Evolutionary conservation across 2,797 vertebrate genomes (phyloP), one percentile per base, ranked within the genome.

Genomic region (Hipposideros larvatus): DNA sequence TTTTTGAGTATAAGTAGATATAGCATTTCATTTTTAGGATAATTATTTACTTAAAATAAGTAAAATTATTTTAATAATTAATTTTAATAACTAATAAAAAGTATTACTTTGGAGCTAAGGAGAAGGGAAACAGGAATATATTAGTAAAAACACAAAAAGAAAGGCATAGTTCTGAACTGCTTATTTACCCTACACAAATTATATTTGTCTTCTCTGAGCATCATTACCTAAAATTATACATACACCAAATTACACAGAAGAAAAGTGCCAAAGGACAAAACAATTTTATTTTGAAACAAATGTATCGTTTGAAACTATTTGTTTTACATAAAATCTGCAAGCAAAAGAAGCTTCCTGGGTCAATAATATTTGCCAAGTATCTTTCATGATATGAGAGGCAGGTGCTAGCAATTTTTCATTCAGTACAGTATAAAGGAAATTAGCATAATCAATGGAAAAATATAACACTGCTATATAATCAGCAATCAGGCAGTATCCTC

Each of bases 401-500:
- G 90, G 65, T 95, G 87, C 70, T 94, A 91, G 55, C 53, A 97
- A 97, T 93, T 97, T 98, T 94, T 97, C 73, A 92, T 8, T 97
- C 70, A 96, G 79, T 31, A 73, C 28, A 97, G 88, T 91, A 94
- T 73, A 94, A 96, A 96, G 70, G 14, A 95, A 96, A 97, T 96
- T 96, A 97, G 65, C 48, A 91, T 48, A 80, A 96, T 92, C 61
- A 97, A 87, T 95, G 80, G 70, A 95, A 97, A 97, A 97, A 96
- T 83, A 55, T 71, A 97, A 96, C 96, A 96, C 93, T 87, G 34
- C 71, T 75, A 24, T 93, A 71, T 91, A 97, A 94, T 93, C 43
- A 88, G 53, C 79, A 95, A 97, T 98, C 85, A 97, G 46, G 2
- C 80, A 97, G 66, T 9, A 93, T 87, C n/a, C 63, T 97, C 71